Percentiles rank a stretch among this genome's conserved stretches.
Evolutionary conservation across 2,113 vertebrate genomes (phyloP).

Genomic region (Chaetura pelagica): DNA sequence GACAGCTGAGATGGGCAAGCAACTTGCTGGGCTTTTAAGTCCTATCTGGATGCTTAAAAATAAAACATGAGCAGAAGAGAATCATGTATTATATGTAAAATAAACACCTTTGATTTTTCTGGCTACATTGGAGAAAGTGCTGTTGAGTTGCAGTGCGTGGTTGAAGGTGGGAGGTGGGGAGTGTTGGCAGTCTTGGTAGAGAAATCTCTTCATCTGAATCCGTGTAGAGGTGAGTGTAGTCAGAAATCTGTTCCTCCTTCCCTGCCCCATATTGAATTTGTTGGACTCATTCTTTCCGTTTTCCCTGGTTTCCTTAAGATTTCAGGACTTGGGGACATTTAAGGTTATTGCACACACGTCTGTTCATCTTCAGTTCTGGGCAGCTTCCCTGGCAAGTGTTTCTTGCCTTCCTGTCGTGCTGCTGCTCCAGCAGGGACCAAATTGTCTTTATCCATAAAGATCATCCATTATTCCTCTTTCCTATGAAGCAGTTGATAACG

Average conservation of each 20-base stretch:
- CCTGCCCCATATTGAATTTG: fast-evolving
- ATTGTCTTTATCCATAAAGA: neutral
- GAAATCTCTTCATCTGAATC: neutral
- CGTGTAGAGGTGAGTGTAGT: neutral
- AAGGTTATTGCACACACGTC: fast-evolving
- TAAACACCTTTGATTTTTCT: neutral
- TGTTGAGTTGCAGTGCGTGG: fast-evolving
- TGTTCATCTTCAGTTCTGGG: too few species aligned
- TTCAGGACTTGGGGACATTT: too few species aligned
- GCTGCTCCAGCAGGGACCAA: neutral
- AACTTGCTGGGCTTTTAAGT: neutral
- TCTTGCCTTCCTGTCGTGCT: neutral
- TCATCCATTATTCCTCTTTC: neutral
- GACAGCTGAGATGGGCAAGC: neutral
- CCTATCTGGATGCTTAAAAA: neutral
- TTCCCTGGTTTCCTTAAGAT: neutral
- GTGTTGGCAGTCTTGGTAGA: too few species aligned
- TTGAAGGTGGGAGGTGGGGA: neutral
- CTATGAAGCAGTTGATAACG: fast-evolving
- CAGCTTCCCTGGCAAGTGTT: neutral
- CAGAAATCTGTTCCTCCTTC: neutral
- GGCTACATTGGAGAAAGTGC: neutral
- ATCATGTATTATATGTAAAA: neutral
- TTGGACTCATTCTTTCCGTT: neutral
- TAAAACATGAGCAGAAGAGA: neutral